These are phyloP conservation scores for Nesoenas mayeri DNA, from an alignment of 2,113 vertebrate genomes.

Conservation along the genomic window DNA sequence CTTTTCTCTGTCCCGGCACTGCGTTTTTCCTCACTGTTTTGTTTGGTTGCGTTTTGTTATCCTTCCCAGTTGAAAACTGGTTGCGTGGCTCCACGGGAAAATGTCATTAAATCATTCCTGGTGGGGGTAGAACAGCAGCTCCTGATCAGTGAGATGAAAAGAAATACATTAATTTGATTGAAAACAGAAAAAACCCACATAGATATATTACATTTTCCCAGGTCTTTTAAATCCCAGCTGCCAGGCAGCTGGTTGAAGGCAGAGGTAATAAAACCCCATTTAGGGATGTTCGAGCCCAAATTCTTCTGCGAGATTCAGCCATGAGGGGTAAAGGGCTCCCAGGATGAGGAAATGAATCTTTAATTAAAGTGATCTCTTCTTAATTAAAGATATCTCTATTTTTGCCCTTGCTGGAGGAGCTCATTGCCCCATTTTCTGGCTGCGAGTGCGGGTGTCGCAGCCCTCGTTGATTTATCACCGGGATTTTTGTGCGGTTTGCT, in stretches of 20 bases:
- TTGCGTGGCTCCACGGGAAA: not conserved
- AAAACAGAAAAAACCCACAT: not conserved
- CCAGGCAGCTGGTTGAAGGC: not conserved
- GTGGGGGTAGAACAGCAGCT: not conserved
- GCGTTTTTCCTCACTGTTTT: not conserved
- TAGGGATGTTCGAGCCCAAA: not conserved
- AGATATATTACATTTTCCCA: not conserved
- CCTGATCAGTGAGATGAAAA: not conserved
- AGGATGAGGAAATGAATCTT: not conserved
- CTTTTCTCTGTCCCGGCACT: not conserved
- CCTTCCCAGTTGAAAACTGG: not conserved
- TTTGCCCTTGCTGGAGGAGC: not conserved
- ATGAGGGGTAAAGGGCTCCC: not conserved
- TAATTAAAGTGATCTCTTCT: not conserved
- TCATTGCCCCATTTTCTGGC: not conserved
- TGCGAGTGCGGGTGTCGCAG: accelerated
- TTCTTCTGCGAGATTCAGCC: not conserved
- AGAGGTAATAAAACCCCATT: not conserved
- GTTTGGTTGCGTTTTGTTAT: not conserved
- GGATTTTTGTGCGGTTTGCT: not conserved
- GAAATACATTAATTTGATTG: not conserved
- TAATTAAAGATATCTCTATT: not conserved
- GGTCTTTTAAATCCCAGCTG: not conserved
- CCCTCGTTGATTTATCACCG: not conserved
- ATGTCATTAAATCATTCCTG: not conserved